Base-by-base conservation (phyloP, 2,797 vertebrate genomes). In the Alauda arvensis region DNA sequence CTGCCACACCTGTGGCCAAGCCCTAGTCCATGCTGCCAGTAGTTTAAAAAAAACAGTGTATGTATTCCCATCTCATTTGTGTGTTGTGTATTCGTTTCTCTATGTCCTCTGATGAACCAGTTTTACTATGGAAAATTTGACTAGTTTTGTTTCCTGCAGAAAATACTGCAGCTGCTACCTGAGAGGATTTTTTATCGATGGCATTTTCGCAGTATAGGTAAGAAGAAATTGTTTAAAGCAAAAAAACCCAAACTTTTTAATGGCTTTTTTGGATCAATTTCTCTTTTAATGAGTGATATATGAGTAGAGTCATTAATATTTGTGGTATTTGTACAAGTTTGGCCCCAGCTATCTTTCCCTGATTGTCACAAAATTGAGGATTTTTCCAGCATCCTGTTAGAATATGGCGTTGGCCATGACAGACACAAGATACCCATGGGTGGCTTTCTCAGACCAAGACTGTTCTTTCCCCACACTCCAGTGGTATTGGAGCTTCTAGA, bases 201-300 rank as follows among this genome's bases (percentile, higher is more conserved):
- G 99, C 99, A 99, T 97, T 99, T 99, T 95, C 99, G 99, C 97
- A 99, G 99, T 96, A 99, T 99, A 98, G 99, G 99, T 99, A 98
- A 97, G 98, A 91, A 87, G 19, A 70, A 91, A 93, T 14, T 10
- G 26, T 70, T 92, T 79, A 57, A 83, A 74, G 28, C 26, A 37
- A 65, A 70, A 75, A 77, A 56, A 15, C 12, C 6, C 0, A 4
- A 48, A 34, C 15, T 66, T 59, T 29, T 18, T 18, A 46, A 25
- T 61, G 31, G 16, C 14, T 57, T 9, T 75, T 83, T 40, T 8
- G 7, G 13, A 49, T 49, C 12, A 8, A 0, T 28, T 78, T 45
- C 69, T 59, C 34, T 81, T 72, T 45, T 29, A 31, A 29, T 49
- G 33, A 6, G 40, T 5, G 5, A 4, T 48, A 24, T 42, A 0